These are phyloP conservation scores for Heliconius congener DNA, from an alignment of 1,140 invertebrate genomes.

Conservation along the genomic window DNA sequence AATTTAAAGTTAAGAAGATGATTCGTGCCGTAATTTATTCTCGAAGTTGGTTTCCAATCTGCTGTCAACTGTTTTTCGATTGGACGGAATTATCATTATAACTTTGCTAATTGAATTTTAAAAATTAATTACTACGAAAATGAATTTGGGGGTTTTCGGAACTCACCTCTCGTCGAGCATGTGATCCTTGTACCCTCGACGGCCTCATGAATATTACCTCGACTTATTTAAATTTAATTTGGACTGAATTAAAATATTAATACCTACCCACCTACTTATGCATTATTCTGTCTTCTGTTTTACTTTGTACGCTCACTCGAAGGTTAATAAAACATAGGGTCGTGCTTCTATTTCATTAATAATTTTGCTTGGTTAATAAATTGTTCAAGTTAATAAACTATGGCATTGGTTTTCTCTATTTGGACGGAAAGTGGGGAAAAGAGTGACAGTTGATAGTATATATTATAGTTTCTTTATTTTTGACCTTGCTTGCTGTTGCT, in stretches of 20 bases:
- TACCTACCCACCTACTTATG: not conserved
- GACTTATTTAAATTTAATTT: constrained; percentile 17
- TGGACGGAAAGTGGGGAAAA: no score
- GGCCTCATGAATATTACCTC: constrained; percentile 23
- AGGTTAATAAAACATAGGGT: not conserved
- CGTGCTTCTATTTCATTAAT: not conserved
- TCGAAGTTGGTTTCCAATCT: constrained; percentile 11
- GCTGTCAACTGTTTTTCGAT: constrained; percentile 26
- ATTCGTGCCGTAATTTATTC: constrained; percentile 7
- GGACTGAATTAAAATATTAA: constrained; percentile 5
- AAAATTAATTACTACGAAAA: constrained; percentile 46
- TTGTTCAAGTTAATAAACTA: no score
- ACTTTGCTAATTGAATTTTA: constrained; percentile 47
- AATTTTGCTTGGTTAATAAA: not conserved
- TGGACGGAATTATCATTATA: constrained; percentile 40
- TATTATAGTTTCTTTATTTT: no score
- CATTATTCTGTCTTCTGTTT: constrained; percentile 8
- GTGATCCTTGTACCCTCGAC: constrained; percentile 22
- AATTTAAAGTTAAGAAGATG: constrained; percentile 13
- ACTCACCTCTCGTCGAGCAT: constrained; percentile 27
- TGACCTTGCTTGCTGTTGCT: no score
- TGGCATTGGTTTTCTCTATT: no score
- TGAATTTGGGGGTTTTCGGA: constrained; percentile 33
- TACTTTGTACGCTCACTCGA: not conserved
- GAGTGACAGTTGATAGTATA: no score